Base-by-base conservation (phyloP, 2,797 vertebrate species). In the Micromesistius poutassou region DNA sequence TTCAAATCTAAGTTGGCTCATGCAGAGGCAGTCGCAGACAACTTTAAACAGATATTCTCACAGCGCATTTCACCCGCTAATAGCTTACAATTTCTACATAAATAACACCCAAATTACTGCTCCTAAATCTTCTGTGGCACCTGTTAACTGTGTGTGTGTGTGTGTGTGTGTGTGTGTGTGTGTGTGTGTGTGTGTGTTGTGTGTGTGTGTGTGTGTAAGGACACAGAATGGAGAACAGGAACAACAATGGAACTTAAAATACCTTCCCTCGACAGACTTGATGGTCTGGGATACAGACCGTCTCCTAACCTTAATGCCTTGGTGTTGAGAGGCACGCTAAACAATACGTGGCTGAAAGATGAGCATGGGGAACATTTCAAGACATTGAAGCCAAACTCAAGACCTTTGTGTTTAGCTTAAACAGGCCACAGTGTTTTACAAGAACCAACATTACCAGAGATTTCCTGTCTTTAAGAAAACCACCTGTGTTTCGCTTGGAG, bases 121-220 rank as follows among this genome's bases (percentile, higher is more conserved):
- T 55, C 16, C 19, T 19, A 55, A 55, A 22, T 55, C 46, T 55
- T 4, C 55, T 50, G 19, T 16, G 22, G 46, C 3, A 50, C 14
- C 42, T 50, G 9, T 50, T 4, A 50, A 50, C 9, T 62, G 50
- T 62, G 50, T 62, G 50, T 62, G 19, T 62, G 50, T n/a, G 22
- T 62, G 50, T 62, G 50, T n/a, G 50, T 62, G 50, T n/a, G 30
- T 30, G 70, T 71, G 70, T 71, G 30, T 71, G 30, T 71, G 30
- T 72, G 55, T 28, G n/a, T 66, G 55, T 28, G 30, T 46, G 40
- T 19, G 14, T 4, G 19, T 38, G 30, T 38, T 12, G 25, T 68
- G n/a, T 68, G n/a, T 68, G 62, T 68, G 62, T 68, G 62, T 68
- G 62, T 28, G 9, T 12, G 9, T 68, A 10, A 28, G 8, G 62